Evolutionary conservation across 2,888 invertebrate species (phyloP).

Genomic region (Dicyrtomina minuta): DNA sequence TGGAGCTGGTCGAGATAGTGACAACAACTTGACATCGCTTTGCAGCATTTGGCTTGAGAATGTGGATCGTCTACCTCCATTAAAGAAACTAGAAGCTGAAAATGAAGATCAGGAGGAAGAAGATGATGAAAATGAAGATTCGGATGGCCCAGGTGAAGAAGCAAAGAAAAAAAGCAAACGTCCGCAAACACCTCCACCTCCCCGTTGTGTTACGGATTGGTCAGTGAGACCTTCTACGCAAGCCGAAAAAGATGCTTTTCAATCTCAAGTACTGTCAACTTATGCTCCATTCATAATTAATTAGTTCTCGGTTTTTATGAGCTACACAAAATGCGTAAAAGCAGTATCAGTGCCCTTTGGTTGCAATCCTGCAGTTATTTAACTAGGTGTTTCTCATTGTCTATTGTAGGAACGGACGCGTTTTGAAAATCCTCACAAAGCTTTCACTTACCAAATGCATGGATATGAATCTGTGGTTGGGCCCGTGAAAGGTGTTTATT

Average conservation of each 20-base stretch:
- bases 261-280: conserved; percentile 56
- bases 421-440: conserved; percentile 85
- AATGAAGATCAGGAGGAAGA: conserved; percentile 54
- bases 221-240: conserved; percentile 75
- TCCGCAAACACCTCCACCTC: conserved; percentile 58
- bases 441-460: conserved; percentile 86
- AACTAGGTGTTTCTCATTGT: neutral
- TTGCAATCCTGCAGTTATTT: neutral
- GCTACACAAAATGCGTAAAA: too few species aligned
- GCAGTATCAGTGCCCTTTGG: too few species aligned
- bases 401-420: conserved; percentile 73
- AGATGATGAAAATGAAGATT: conserved; percentile 55
- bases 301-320: too few species aligned
- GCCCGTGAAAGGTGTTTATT: conserved; percentile 76
- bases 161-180: conserved; percentile 46
- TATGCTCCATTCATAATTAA: too few species aligned
- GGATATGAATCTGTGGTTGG: conserved; percentile 82
- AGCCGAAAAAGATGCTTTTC: conserved; percentile 75
- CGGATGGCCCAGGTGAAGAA: conserved; percentile 53
- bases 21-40: conserved; percentile 48
- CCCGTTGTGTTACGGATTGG: conserved; percentile 76
- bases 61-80: conserved; percentile 47
- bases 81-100: conserved; percentile 51
- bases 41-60: conserved; percentile 51
- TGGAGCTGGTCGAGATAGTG: conserved; percentile 79